Evolutionary conservation across 2,888 invertebrate species (phyloP), one percentile per base, ranked within the genome.

Genomic region (Rhorus exstirpatorius): DNA sequence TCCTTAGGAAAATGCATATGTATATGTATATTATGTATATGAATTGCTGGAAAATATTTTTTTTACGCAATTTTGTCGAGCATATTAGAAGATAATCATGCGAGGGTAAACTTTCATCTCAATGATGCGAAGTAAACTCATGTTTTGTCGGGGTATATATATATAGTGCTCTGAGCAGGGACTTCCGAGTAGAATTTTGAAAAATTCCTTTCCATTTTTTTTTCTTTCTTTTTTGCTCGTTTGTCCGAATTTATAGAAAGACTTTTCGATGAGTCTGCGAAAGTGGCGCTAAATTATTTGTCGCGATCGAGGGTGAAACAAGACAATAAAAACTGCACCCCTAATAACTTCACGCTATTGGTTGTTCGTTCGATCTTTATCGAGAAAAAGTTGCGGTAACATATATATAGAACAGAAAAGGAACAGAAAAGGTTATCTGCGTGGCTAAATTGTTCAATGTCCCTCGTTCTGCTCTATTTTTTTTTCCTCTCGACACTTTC

Each of bases 401-500:
- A 46, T 41, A 21, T 38, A 49, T 17, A 49, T 14, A 51, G 8
- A 24, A 17, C 35, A 61, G 61, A 68, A 31, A 63, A 61, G 65
- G 10, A 61, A 70, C 26, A 68, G n/a, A 38, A 14, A 31, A 60
- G 49, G 68, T 79, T 53, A 31, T 79, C 26, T 46, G 44, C 26
- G 26, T 24, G 19, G 53, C 55, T 31, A 24, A 26, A 53, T 46
- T 17, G 10, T 44, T 38, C 65, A 51, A 4, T 65, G 53, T 55
- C 61, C 21, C 63, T 38, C 38, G 44, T 61, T 61, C 71, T 71
- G 46, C 58, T 49, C 17, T 86, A 81, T 80, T 81, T 67, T 35
- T 19, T 19, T 61, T 60, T 79, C 38, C 21, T 58, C 60, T 17
- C 58, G 49, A 51, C 81, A 74, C 81, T 82, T 78, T 82, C 63